Evolutionary conservation across 2,113 vertebrate genomes (phyloP).

Genomic region (Empidonax traillii): DNA sequence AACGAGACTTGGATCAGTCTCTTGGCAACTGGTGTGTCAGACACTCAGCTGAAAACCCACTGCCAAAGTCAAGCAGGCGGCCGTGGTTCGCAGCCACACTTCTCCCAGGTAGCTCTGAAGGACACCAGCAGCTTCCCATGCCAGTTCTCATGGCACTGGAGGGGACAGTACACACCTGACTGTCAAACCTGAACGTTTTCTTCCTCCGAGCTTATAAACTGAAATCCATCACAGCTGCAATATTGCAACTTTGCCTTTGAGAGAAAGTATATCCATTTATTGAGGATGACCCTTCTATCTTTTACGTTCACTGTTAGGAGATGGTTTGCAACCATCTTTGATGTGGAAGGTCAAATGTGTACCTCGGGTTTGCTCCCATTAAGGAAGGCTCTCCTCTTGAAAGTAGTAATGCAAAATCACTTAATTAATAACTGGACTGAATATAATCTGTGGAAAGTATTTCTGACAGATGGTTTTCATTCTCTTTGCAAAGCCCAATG

Average conservation of each 20-base stretch:
- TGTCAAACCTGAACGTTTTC: fast-evolving
- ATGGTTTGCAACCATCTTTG: neutral
- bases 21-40: slow-evolving; percentile 21
- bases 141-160: neutral
- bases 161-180: neutral
- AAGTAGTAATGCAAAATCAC: slow-evolving; percentile 25
- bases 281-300: neutral
- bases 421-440: slow-evolving; percentile 27
- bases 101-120: neutral
- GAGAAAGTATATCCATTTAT: fast-evolving
- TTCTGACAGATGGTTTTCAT: slow-evolving; percentile 69
- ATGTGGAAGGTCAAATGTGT: neutral
- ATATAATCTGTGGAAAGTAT: slow-evolving; percentile 32
- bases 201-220: neutral
- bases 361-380: neutral
- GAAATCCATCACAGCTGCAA: neutral
- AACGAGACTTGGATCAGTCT: slow-evolving; percentile 14
- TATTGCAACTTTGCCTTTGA: neutral
- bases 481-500: slow-evolving; percentile 55
- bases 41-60: slow-evolving; percentile 6
- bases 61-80: neutral
- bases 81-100: neutral
- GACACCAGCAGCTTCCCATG: neutral
- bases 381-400: neutral
- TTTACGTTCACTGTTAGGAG: neutral